Evolutionary conservation across 2,888 invertebrate species (phyloP), one percentile per base, ranked within the genome.

Genomic region (Drosophila diplacantha): DNA sequence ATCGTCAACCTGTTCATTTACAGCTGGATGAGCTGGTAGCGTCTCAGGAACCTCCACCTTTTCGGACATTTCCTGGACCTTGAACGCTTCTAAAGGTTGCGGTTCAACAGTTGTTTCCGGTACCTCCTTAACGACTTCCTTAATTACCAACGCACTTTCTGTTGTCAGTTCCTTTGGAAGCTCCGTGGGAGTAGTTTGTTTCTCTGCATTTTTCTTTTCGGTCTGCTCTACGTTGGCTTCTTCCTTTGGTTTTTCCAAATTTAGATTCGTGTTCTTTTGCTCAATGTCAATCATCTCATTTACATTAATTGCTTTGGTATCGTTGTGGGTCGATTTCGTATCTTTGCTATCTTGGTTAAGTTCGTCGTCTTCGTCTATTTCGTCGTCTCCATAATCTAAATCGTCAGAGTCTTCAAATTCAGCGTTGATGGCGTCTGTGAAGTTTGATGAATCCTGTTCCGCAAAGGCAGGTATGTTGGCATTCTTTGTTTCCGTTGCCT

Each of bases 361-460:
- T 59, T 77, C 77, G 16, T 70, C 74, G 11, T 71, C 74, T 20
- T 65, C 72, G 20, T 81, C 57, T 29, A 16, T 72, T 18, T 81
- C 74, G 29, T 84, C 83, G 5, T 84, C 81, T 57, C 79, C 84
- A 53, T 85, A 79, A 56, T 71, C 41, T 5, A 69, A 65, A 51
- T 72, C 69, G 4, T 68, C 57, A 11, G 53, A 31, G 35, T 66
- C 66, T 31, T 66, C 53, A 9, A 51, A 35, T 34, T 44, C 46
- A 24, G 43, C 18, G 43, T 64, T 64, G 44, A 46, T 53, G 7
- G 62, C 34, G 41, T 35, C 32, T 11, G 44, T 31, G 12, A 43
- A n/a, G 41, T 35, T 22, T 18, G n/a, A n/a, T 18, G 59, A 29
- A 18, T 49, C n/a, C 32, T 49, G 16, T 12, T 34, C 14, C 22